phyloP scores from a whole-genome alignment of 2,113 vertebrate species.

The Blennius ocellaris region DNA sequence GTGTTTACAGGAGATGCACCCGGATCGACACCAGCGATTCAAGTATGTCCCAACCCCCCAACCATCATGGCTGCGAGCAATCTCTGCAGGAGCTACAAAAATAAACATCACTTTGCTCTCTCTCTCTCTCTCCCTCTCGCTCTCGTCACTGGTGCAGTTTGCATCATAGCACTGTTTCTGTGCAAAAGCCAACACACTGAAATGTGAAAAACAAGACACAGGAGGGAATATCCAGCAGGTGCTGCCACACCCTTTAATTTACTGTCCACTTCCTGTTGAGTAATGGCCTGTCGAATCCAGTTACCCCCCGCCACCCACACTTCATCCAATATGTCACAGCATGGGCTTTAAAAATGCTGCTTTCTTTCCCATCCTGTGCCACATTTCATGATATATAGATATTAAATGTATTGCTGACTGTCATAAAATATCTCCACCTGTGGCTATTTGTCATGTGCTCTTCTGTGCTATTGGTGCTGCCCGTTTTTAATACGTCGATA shows the following conservation, averaged over 20 bases:
- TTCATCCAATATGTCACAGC: conserved; percentile 51
- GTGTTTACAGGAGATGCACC: conserved; percentile 44
- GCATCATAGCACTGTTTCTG: conserved; percentile 7
- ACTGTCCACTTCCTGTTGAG: conserved; percentile 60
- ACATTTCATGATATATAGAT: conserved; percentile 52
- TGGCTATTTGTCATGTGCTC: conserved; percentile 47
- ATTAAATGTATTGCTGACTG: conserved; percentile 48
- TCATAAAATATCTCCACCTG: conserved; percentile 26
- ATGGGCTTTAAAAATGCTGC: conserved; percentile 34
- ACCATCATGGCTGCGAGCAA: conserved; percentile 15
- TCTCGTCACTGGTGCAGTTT: conserved; percentile 26
- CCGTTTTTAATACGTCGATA: background rate
- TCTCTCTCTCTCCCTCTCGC: conserved; percentile 13
- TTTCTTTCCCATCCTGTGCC: conserved; percentile 38
- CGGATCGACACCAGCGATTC: conserved; percentile 25
- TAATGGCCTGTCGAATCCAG: conserved; percentile 46
- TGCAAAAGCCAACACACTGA: background rate
- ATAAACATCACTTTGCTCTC: conserved; percentile 41
- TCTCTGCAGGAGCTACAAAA: conserved; percentile 43
- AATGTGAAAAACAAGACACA: conserved; percentile 42
- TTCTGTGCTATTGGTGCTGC: conserved; percentile 8
- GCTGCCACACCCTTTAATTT: conserved; percentile 49
- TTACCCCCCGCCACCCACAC: conserved; percentile 40
- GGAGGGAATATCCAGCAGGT: conserved; percentile 31
- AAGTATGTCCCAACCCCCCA: conserved; percentile 7